Base-by-base conservation (phyloP, 2,113 vertebrate species). In the Sceloporus undulatus region DNA sequence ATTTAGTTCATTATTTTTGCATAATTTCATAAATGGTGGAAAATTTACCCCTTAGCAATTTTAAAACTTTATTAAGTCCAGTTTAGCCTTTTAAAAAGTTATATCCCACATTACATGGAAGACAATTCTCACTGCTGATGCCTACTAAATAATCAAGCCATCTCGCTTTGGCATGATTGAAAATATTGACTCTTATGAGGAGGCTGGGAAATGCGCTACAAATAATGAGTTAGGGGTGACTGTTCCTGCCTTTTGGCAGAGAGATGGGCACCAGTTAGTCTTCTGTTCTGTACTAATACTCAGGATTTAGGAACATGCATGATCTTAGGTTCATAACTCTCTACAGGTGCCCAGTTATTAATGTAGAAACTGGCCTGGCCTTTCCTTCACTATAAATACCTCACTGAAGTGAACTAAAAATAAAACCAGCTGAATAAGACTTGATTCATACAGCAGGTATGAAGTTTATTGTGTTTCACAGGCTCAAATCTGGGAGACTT, bases 181-280 rank as follows among this genome's bases (percentile, higher is more conserved):
- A 66, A 70, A 42, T 79, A 19, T 56, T 79, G 62, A 86, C 62
- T 79, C n/a, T 27, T 54, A 71, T 25, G 42, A 86, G 75, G 66
- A 52, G 52, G 85, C 42, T 79, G 85, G 42, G 52, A 79, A 86
- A 71, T 86, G 78, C 62, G 68, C 40, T 54, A 79, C 70, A 68
- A 86, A 11, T 70, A 10, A 14, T 38, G 85, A 56, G 70, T 79
- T 79, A 38, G 23, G 65, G 14, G 7, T 79, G 25, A n/a, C 34
- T 56, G 34, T 79, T 65, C 38, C 76, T 79, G 29, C 21, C 48
- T 40, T 70, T 29, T 79, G 68, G 76, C 65, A 48, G 27, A 10
- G 27, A 78, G 62, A 86, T 78, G 59, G 59, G 25, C 42, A 68
- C 18, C 66, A 48, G 62, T 56, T 68, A 48, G 1, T 34, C n/a